These are phyloP conservation scores for Poeciliopsis gracilis DNA, from an alignment of 2,797 vertebrate species.

Conservation along the genomic window DNA sequence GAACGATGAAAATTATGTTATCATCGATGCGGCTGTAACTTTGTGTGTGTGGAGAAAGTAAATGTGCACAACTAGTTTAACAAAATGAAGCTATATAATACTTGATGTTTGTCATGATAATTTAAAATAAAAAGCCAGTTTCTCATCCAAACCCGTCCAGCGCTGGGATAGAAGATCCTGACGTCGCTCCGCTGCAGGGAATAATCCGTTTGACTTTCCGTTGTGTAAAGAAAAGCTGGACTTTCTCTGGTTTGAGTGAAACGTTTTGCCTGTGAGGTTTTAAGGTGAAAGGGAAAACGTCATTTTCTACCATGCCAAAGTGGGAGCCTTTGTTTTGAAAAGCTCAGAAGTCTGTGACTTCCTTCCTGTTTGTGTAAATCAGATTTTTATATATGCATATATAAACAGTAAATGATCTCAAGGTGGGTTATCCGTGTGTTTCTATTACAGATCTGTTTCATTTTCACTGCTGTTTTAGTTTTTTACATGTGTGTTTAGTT, in stretches of 20 bases:
- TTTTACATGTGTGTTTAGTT: slow-evolving; percentile 33
- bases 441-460: slow-evolving; percentile 25
- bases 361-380: slow-evolving; percentile 37
- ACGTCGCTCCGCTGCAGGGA: slow-evolving; percentile 36
- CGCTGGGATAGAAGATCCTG: slow-evolving; percentile 14
- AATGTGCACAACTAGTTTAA: slow-evolving; percentile 18
- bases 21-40: slow-evolving; percentile 37
- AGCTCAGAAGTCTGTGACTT: slow-evolving; percentile 45
- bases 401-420: slow-evolving; percentile 38
- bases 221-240: slow-evolving; percentile 4
- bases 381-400: slow-evolving; percentile 35
- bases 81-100: not conserved
- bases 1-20: slow-evolving; percentile 16
- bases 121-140: slow-evolving; percentile 16
- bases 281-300: slow-evolving; percentile 17
- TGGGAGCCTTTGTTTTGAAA: slow-evolving; percentile 27
- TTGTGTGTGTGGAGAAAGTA: slow-evolving; percentile 7
- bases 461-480: slow-evolving; percentile 19
- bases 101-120: slow-evolving; percentile 4
- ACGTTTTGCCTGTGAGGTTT: not conserved
- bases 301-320: slow-evolving; percentile 28
- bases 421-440: slow-evolving; percentile 36
- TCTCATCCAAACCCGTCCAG: slow-evolving; percentile 17
- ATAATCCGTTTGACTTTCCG: slow-evolving; percentile 14
- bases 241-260: slow-evolving; percentile 2